phyloP scores from a whole-genome alignment of 2,797 vertebrate species.

The Setipinna tenuifilis region DNA sequence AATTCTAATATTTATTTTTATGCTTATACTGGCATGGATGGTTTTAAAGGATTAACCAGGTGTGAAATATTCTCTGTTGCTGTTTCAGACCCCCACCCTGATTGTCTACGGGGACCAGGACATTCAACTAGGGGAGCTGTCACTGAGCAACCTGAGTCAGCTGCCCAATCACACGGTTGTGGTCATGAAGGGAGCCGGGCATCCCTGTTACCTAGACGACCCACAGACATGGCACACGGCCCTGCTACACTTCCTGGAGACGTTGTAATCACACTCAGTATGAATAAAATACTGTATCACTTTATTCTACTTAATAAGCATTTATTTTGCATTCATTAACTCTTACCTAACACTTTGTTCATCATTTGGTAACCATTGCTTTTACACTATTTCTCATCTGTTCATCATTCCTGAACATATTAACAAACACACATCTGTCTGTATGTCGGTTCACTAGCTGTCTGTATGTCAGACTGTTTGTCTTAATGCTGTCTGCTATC shows the following conservation, averaged over 20 bases:
- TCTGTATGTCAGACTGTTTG: too few relatives aligned
- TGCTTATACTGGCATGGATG: not conserved
- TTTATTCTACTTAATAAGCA: too few relatives aligned
- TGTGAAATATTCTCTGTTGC: not conserved
- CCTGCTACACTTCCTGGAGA: slow-evolving; percentile 82
- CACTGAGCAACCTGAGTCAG: slow-evolving; percentile 82
- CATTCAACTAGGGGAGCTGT: slow-evolving; percentile 80
- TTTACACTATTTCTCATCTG: too few relatives aligned
- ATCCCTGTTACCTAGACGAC: slow-evolving; percentile 94
- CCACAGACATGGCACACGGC: slow-evolving; percentile 86
- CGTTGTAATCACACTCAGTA: slow-evolving; percentile 60
- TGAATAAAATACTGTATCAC: not conserved
- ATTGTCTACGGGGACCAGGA: slow-evolving; percentile 96
- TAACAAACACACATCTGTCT: too few relatives aligned
- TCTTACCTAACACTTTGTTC: too few relatives aligned
- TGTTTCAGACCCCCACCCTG: slow-evolving; percentile 80
- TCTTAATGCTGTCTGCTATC: too few relatives aligned
- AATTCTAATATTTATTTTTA: not conserved
- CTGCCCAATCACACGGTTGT: slow-evolving; percentile 86
- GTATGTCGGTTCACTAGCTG: too few relatives aligned
- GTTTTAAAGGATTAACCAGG: not conserved
- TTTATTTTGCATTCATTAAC: too few relatives aligned
- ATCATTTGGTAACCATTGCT: too few relatives aligned
- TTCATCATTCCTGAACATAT: too few relatives aligned
- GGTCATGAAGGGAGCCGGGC: slow-evolving; percentile 87